Evolutionary conservation across 2,113 vertebrate genomes (phyloP), one percentile per base, ranked within the genome.

Genomic region (Lycaon pictus): DNA sequence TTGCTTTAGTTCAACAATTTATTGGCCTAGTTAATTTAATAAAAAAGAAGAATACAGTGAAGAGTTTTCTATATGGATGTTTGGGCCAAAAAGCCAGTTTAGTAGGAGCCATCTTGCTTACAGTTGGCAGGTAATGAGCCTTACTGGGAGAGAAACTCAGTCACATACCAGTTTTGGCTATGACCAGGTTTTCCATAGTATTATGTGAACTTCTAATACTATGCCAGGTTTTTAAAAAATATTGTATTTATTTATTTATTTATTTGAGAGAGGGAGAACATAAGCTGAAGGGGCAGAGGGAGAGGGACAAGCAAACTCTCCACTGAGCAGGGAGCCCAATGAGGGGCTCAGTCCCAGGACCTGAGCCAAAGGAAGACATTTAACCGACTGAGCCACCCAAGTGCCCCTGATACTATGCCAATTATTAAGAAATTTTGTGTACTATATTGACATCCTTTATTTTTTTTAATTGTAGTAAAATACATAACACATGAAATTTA

Each of bases 121-220:
- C 51, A 19, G 22, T 19, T 69, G 22, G 3, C 17, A 53, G 79
- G 7, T 35, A 29, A 35, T 5, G 6, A 23, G 22, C 7, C 25
- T 58, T 19, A 0, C 53, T 60, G 37, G 71, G 32, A 85, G 11
- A 8, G 3, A 17, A 23, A 32, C 11, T 27, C 29, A 10, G 3
- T 37, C 37, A 9, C 22, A 58, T 11, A 32, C 1, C 51, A 32
- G 25, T n/a, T 62, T 58, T 84, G 86, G 32, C 37, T 74, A 16
- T 4, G 11, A 2, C 0, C 22, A 16, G 1, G 10, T n/a, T 53
- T 19, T 67, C 35, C 19, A 6, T 11, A 32, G 1, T 58, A 19
- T 10, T 56, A 11, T 62, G 10, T 20, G 7, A 88, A 16, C 48
- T 62, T 77, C 35, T 65, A 19, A 58, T 5, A 65, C 20, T 53